Percentiles rank a stretch among this genome's conserved stretches.
Evolutionary conservation across 2,888 invertebrate genomes (phyloP).

Genomic region (Callosobruchus maculatus): DNA sequence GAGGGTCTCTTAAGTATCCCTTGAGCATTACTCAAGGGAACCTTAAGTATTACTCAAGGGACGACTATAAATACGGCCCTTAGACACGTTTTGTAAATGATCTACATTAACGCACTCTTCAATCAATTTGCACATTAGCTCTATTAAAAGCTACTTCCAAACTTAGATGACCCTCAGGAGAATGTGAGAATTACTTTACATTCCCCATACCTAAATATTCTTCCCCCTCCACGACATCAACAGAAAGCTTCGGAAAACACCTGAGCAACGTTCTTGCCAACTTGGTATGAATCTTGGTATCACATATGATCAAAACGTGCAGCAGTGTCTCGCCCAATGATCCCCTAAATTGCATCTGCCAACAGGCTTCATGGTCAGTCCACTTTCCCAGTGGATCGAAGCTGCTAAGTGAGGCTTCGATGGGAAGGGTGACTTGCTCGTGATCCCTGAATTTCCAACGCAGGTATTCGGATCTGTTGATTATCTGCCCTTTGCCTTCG

Average conservation of each 20-base stretch:
- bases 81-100: too few relatives aligned
- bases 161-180: too few relatives aligned
- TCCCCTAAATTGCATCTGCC: constrained; percentile 96
- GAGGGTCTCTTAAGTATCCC: too few relatives aligned
- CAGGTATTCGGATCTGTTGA: constrained; percentile 83
- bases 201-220: constrained; percentile 72
- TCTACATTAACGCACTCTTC: too few relatives aligned
- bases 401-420: constrained; percentile 78
- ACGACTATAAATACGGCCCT: too few relatives aligned
- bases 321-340: constrained; percentile 92
- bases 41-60: too few relatives aligned
- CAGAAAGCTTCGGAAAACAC: constrained; percentile 84
- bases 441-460: constrained; percentile 88
- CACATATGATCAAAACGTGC: constrained; percentile 92
- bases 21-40: too few relatives aligned
- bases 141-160: too few relatives aligned
- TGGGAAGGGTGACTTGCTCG: constrained; percentile 80
- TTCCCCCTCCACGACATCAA: constrained; percentile 95
- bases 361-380: constrained; percentile 90
- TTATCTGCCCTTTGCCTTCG: constrained; percentile 77
- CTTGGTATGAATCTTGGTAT: constrained; percentile 75
- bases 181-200: too few relatives aligned
- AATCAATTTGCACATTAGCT: too few relatives aligned
- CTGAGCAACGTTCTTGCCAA: constrained; percentile 86
- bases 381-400: constrained; percentile 86